A percentile compares a stretch with the other conserved stretches of the same genome.
phyloP scores from a whole-genome alignment of 2,113 vertebrate species.

The Indicator maculatus region DNA sequence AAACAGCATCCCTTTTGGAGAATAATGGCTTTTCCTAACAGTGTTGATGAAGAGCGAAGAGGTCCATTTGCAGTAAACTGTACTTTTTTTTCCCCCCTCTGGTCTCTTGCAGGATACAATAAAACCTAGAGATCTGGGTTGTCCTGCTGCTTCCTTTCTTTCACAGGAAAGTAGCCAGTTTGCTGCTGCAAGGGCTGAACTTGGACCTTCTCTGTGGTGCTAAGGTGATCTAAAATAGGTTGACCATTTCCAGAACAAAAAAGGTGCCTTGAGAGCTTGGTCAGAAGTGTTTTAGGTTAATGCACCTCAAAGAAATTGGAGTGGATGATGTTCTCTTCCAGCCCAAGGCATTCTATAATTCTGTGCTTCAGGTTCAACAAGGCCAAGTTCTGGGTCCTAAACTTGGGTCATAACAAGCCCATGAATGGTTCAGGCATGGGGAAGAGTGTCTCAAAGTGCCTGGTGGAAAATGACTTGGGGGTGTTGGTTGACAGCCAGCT shows the following conservation, averaged over 20 bases:
- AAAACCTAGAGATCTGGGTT: accelerated
- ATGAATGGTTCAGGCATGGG: too few species aligned
- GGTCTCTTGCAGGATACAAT: background rate
- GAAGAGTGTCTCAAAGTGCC: too few species aligned
- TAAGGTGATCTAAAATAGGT: background rate
- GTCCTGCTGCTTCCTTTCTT: background rate
- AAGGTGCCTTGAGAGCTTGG: background rate
- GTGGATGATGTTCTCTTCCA: background rate
- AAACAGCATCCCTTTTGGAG: slow-evolving; percentile 52
- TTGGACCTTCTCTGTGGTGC: background rate
- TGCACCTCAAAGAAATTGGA: background rate
- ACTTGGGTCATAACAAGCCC: too few species aligned
- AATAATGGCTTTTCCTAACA: slow-evolving; percentile 66
- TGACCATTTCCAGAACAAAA: background rate
- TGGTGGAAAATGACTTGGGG: too few species aligned
- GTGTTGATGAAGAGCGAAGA: slow-evolving; percentile 71
- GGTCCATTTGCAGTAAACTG: slow-evolving; percentile 67
- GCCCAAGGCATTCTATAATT: background rate
- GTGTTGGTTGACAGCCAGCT: too few species aligned
- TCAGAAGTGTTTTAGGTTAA: background rate
- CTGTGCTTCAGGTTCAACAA: background rate
- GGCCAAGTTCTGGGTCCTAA: too few species aligned
- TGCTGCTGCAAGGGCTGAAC: background rate
- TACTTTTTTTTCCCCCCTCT: background rate
- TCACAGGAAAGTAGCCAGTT: background rate